A percentile compares a stretch with the other conserved stretches of the same genome.
Conservation (phyloP, 2,888 invertebrate genomes). For the Cheilosia variabilis region DNA sequence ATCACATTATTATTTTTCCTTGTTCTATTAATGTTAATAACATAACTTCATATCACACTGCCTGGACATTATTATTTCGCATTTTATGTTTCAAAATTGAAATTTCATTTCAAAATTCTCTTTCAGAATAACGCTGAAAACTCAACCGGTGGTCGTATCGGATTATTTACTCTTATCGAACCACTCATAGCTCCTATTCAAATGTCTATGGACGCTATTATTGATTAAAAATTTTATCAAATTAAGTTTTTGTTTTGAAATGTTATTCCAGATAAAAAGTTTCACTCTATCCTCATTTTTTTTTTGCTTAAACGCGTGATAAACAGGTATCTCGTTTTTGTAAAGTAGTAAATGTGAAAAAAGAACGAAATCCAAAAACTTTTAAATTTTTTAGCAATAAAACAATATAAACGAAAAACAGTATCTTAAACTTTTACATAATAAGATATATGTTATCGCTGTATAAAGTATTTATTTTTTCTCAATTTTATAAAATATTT, state of each 20-base stretch:
- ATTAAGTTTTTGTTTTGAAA: constrained; percentile 7
- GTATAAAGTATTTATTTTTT: constrained; percentile 40
- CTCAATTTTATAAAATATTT: constrained; percentile 36
- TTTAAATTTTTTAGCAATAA: constrained; percentile 10
- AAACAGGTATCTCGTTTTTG: constrained; percentile 24
- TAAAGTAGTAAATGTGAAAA: constrained; percentile 31
- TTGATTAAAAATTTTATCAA: constrained; percentile 38
- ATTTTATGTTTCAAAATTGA: constrained; percentile 48
- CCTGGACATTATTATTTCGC: constrained; percentile 50
- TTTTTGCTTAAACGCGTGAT: constrained; percentile 21
- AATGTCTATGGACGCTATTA: constrained; percentile 75
- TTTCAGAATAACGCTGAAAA: constrained; percentile 76
- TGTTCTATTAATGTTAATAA: constrained; percentile 51
- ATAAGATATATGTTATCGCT: constrained; percentile 35
- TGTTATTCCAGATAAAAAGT: constrained; percentile 9
- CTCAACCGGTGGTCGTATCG: constrained; percentile 77
- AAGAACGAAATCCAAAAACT: not conserved
- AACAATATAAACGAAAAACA: constrained; percentile 19
- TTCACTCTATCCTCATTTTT: constrained; percentile 28
- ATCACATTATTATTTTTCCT: constrained; percentile 32
- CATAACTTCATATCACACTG: constrained; percentile 62
- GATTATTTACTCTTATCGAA: constrained; percentile 78
- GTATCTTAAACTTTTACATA: constrained; percentile 31
- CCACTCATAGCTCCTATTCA: constrained; percentile 78
- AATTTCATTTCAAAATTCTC: constrained; percentile 70